Percentiles rank a stretch among this genome's conserved stretches.
These are phyloP conservation scores for Poecile montanus DNA, from an alignment of 2,797 vertebrate genomes.

Conservation along the genomic window DNA sequence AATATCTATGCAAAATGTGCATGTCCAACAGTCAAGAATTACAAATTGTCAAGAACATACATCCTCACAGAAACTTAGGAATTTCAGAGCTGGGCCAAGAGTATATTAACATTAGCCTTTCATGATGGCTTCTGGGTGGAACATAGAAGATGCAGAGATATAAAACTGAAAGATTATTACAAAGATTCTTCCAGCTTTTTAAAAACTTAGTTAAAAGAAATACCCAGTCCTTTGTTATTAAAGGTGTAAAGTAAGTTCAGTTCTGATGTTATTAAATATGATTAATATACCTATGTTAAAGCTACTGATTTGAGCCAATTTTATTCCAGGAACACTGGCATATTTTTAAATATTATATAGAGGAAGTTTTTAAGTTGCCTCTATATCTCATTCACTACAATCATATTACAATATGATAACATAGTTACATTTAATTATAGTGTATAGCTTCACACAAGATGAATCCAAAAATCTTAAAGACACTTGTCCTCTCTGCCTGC, in stretches of 20 bases:
- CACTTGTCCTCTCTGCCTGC: constrained; percentile 36
- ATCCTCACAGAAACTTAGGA: neutral
- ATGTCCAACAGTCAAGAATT: neutral
- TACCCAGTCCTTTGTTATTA: neutral
- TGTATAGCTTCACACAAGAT: neutral
- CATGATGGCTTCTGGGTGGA: neutral
- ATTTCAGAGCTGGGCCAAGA: neutral
- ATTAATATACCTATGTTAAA: neutral
- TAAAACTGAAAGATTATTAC: neutral
- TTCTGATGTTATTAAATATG: neutral
- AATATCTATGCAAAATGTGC: neutral
- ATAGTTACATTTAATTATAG: constrained; percentile 2
- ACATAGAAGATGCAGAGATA: neutral
- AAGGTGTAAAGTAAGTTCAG: neutral
- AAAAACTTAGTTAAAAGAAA: neutral
- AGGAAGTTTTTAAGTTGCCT: neutral
- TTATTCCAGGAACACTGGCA: neutral
- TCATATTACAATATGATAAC: neutral
- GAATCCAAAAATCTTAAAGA: constrained; percentile 34
- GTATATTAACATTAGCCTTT: neutral
- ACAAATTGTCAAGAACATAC: neutral
- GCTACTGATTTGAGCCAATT: neutral
- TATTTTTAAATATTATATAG: neutral
- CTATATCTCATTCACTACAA: neutral
- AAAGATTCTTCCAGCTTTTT: neutral